phyloP scores from a whole-genome alignment of 2,113 vertebrate genomes.

The Tetrax tetrax region DNA sequence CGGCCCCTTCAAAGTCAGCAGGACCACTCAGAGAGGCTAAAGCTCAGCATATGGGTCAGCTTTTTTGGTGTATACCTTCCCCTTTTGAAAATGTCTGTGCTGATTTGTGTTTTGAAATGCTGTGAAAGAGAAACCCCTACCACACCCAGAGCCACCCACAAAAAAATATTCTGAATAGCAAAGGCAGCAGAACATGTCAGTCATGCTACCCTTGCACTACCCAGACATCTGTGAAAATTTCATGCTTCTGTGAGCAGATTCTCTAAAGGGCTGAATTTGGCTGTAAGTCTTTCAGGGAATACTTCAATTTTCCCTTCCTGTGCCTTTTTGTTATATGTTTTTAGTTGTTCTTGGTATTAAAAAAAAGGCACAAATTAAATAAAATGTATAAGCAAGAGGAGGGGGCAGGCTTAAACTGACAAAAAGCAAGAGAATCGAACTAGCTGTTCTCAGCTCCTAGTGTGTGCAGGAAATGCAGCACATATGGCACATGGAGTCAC shows the following conservation, averaged over 20 bases:
- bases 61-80: neutral
- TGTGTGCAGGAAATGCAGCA: neutral
- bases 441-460: neutral
- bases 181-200: neutral
- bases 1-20: neutral
- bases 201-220: neutral
- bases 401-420: conserved; percentile 56
- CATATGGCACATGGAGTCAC: neutral
- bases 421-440: conserved; percentile 32
- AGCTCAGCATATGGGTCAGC: neutral
- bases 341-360: conserved; percentile 19
- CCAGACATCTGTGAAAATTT: conserved; percentile 62
- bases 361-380: neutral
- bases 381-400: conserved; percentile 60
- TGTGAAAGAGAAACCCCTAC: neutral
- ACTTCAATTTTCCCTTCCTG: neutral
- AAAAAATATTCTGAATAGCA: neutral
- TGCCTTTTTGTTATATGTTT: conserved; percentile 41
- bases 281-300: neutral
- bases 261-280: conserved; percentile 19
- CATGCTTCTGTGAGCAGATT: conserved; percentile 46
- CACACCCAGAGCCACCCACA: neutral
- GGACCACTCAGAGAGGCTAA: neutral
- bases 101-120: neutral
- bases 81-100: neutral